phyloP scores from a whole-genome alignment of 2,888 invertebrate genomes.

The Melipona bicolor region DNA sequence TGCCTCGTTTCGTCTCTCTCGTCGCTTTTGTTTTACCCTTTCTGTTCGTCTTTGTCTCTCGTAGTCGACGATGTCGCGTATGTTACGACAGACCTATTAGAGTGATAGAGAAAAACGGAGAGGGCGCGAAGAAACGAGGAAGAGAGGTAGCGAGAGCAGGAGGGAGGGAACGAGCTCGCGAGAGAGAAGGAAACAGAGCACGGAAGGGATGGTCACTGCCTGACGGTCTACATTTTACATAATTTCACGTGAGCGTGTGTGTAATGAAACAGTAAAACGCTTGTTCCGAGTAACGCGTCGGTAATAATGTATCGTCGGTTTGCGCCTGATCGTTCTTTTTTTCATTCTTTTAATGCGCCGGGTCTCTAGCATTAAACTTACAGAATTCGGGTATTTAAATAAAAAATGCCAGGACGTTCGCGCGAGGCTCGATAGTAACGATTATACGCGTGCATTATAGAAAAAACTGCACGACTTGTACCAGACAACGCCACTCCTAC shows the following conservation, averaged over 20 bases:
- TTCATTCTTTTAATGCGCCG: not conserved
- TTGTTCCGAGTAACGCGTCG: constrained; percentile 62
- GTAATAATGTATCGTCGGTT: constrained; percentile 46
- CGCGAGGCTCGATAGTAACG: not conserved
- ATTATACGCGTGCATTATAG: not conserved
- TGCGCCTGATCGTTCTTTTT: constrained; percentile 18
- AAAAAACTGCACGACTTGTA: too few species aligned
- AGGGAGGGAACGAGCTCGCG: too few species aligned
- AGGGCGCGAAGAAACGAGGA: not conserved
- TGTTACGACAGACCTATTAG: not conserved
- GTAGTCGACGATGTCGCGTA: constrained; percentile 1
- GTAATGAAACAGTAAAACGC: constrained; percentile 63
- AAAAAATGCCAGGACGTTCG: not conserved
- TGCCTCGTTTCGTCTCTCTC: constrained; percentile 9
- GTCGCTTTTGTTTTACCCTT: not conserved
- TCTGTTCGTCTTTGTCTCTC: constrained; percentile 1
- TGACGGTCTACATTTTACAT: constrained; percentile 65
- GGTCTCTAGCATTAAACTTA: not conserved
- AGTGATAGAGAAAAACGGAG: not conserved
- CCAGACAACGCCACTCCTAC: too few species aligned
- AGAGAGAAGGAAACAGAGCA: constrained; percentile 21
- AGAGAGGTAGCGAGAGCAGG: not conserved
- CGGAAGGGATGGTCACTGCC: constrained; percentile 37
- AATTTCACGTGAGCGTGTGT: constrained; percentile 58
- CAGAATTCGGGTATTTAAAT: not conserved